Evolutionary conservation across 2,888 invertebrate species (phyloP), one percentile per base, ranked within the genome.

Genomic region (Drosophila engyochracea): DNA sequence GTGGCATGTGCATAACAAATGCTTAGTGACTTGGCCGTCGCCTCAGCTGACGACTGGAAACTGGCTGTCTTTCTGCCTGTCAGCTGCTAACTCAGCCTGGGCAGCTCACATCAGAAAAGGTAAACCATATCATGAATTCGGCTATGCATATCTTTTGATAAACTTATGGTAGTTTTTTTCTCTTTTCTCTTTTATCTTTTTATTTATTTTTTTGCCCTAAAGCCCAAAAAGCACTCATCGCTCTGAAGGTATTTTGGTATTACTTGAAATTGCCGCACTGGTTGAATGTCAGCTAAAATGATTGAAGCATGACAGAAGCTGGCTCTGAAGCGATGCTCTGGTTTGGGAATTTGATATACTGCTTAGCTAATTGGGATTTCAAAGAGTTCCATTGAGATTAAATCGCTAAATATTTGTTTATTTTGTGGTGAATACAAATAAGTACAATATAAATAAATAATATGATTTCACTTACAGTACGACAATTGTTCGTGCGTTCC

Each of bases 61-160:
- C 65, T 62, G 85, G 53, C 64, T 59, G 63, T 33, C 52, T 39
- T 47, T 52, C 25, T 41, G 44, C 19, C 44, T 61, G 78, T 81
- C 81, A 81, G 72, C 73, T 69, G 81, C 79, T 79, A 77, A 79
- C 78, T 81, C 78, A 62, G 79, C 74, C 79, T 66, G 79, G 82
- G 68, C 81, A 73, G 73, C 78, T 69, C 35, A 65, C 78, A 77
- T 81, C 64, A 61, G 71, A 71, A 68, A 79, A 84, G 84, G 84
- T 84, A 87, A 84, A 76, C 90, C 84, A 70, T 84, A 87, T 87
- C 89, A 84, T 84, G 88, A 79, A 84, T 84, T 84, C 65, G 82
- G 87, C 89, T 79, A 89, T 77, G 78, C 81, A 72, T 83, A 77
- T 85, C 58, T 66, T 58, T 67, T 76, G 76, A 78, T 78, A 76